A percentile compares a stretch with the other conserved stretches of the same genome.
Evolutionary conservation across 2,113 vertebrate genomes (phyloP).

Genomic region (Xiphophorus couchianus): DNA sequence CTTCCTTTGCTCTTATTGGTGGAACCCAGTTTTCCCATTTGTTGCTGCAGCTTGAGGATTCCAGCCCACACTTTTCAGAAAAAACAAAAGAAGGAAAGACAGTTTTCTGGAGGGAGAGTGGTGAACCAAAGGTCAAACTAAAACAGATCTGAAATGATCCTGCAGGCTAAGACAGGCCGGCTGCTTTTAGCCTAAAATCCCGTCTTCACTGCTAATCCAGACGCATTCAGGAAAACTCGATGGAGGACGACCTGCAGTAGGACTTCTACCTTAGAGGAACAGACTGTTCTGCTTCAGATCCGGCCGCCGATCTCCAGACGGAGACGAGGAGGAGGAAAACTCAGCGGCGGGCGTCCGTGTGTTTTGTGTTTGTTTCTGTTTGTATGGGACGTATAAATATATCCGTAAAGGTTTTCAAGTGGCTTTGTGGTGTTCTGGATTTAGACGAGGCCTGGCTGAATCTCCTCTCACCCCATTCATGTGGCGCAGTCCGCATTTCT

Average conservation of each 20-base stretch:
- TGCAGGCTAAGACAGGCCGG: neutral
- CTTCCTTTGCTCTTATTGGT: constrained; percentile 32
- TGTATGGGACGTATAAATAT: constrained; percentile 73
- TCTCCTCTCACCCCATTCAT: constrained; percentile 71
- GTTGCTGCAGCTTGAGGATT: constrained; percentile 19
- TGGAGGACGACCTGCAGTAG: neutral
- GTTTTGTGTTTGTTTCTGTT: constrained; percentile 43
- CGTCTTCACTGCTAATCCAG: neutral
- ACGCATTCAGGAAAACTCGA: neutral
- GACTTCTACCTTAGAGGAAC: neutral
- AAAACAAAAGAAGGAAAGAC: neutral
- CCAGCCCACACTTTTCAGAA: neutral
- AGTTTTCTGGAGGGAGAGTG: neutral
- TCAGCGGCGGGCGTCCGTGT: constrained; percentile 12
- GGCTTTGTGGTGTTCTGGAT: constrained; percentile 78
- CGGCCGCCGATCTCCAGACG: neutral
- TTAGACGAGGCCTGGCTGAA: constrained; percentile 70
- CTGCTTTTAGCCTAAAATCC: neutral
- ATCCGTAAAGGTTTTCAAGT: constrained; percentile 76
- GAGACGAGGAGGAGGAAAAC: constrained; percentile 12
- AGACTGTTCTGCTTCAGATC: neutral
- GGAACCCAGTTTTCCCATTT: neutral
- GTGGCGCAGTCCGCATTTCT: constrained; percentile 57
- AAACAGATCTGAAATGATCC: neutral
- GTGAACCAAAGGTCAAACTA: neutral